A percentile compares a stretch with the other conserved stretches of the same genome.
phyloP scores from a whole-genome alignment of 1,140 invertebrate species.

The Hesperophylax magnus region DNA sequence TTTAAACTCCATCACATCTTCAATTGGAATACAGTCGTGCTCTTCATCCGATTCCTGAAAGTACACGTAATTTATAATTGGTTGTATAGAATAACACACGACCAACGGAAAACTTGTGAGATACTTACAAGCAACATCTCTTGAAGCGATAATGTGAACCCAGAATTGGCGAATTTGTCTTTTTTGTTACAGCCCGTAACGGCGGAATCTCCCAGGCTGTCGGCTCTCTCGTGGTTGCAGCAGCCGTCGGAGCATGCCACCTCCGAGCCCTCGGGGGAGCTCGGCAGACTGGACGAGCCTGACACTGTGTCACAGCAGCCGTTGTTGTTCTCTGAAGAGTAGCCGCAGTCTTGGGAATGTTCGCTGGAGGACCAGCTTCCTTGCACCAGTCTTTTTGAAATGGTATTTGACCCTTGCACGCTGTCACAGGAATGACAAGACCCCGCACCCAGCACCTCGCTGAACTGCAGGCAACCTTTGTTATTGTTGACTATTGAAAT shows the following conservation, averaged over 20 bases:
- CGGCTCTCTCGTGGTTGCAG: constrained; percentile 80
- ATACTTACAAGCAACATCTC: constrained; percentile 80
- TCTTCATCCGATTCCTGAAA: constrained; percentile 80
- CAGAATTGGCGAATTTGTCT: constrained; percentile 65
- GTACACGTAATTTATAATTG: constrained; percentile 61
- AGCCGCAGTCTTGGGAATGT: constrained; percentile 86
- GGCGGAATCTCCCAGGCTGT: constrained; percentile 65
- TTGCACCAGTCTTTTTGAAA: constrained; percentile 56
- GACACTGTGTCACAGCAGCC: constrained; percentile 76
- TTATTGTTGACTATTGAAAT: constrained; percentile 42
- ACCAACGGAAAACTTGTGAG: constrained; percentile 29
- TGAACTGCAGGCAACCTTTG: constrained; percentile 41
- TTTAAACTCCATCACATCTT: constrained; percentile 87
- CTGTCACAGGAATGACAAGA: constrained; percentile 64
- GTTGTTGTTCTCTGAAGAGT: constrained; percentile 84
- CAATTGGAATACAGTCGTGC: constrained; percentile 86
- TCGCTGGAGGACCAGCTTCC: constrained; percentile 76
- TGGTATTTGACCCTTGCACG: constrained; percentile 42
- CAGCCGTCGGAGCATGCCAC: constrained; percentile 87
- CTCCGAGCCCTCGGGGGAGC: constrained; percentile 87
- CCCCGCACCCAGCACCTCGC: constrained; percentile 40
- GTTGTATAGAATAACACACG: no score
- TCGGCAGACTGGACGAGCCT: constrained; percentile 79
- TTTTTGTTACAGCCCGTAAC: constrained; percentile 64
- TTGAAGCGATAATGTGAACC: constrained; percentile 73